Conservation (phyloP, 2,888 invertebrate species). For the Molanna angustata region DNA sequence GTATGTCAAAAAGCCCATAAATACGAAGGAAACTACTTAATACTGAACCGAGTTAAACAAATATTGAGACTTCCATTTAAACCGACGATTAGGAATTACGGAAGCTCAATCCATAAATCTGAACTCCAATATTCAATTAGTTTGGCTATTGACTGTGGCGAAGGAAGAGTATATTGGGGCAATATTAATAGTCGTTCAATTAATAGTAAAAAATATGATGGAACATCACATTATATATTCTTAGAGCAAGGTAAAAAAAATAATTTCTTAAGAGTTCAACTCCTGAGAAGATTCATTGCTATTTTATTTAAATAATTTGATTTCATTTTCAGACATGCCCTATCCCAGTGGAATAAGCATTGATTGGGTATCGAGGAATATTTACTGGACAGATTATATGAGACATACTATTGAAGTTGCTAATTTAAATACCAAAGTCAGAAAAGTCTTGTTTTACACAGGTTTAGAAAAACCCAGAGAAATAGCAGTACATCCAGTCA, state of each 20-base stretch:
- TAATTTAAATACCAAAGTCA: conserved; percentile 72
- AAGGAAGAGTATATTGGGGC: conserved; percentile 88
- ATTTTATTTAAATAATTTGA: not conserved
- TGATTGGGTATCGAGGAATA: conserved; percentile 88
- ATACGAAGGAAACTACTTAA: conserved; percentile 76
- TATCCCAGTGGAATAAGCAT: conserved; percentile 93
- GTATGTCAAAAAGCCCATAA: conserved; percentile 63
- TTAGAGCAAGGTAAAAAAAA: conserved; percentile 3
- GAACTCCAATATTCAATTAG: conserved; percentile 86
- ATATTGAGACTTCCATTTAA: conserved; percentile 79
- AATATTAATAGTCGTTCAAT: conserved; percentile 82
- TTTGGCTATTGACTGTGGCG: conserved; percentile 86
- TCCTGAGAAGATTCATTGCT: not conserved
- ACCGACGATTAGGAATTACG: conserved; percentile 61
- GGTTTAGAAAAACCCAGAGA: conserved; percentile 89
- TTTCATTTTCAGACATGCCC: conserved; percentile 62
- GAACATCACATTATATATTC: conserved; percentile 64
- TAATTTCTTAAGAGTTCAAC: not conserved
- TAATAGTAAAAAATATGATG: conserved; percentile 73
- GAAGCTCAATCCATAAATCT: conserved; percentile 73
- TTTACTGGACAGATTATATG: conserved; percentile 96
- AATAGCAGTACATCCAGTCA: conserved; percentile 88
- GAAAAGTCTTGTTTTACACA: conserved; percentile 72
- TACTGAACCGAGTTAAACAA: conserved; percentile 90
- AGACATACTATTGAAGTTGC: conserved; percentile 88